phyloP scores from a whole-genome alignment of 2,797 vertebrate genomes.

The Dermochelys coriacea region DNA sequence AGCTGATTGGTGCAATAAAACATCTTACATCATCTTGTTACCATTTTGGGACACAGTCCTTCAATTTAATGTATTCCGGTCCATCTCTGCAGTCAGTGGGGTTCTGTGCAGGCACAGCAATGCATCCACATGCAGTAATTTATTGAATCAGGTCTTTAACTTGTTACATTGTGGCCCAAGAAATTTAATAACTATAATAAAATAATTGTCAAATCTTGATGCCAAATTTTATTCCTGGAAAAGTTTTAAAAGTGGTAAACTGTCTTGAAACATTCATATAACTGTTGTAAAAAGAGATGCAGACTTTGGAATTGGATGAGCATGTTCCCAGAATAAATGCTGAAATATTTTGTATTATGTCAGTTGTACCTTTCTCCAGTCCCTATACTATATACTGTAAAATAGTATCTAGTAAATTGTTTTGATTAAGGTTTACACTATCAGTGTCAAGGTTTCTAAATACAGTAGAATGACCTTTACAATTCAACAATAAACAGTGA shows the following conservation, averaged over 20 bases:
- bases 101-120: not conserved
- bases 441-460: constrained; percentile 47
- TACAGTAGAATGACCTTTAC: constrained; percentile 36
- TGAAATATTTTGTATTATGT: not conserved
- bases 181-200: not conserved
- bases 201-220: not conserved
- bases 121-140: not conserved
- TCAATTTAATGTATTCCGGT: not conserved
- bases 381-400: not conserved
- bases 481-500: constrained; percentile 18
- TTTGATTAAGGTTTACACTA: constrained; percentile 43
- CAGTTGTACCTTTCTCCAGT: not conserved
- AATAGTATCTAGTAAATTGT: constrained; percentile 32
- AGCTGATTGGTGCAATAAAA: not conserved
- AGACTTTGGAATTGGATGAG: not conserved
- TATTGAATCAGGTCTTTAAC: not conserved
- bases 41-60: not conserved
- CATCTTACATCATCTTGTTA: not conserved
- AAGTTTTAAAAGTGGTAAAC: not conserved
- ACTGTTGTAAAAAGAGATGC: not conserved
- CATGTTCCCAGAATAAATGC: not conserved
- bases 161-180: not conserved
- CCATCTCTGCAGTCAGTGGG: not conserved
- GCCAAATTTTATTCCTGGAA: not conserved
- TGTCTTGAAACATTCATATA: not conserved